These are phyloP conservation scores for Emydocephalus ijimae DNA, from an alignment of 2,113 vertebrate species.

Conservation along the genomic window DNA sequence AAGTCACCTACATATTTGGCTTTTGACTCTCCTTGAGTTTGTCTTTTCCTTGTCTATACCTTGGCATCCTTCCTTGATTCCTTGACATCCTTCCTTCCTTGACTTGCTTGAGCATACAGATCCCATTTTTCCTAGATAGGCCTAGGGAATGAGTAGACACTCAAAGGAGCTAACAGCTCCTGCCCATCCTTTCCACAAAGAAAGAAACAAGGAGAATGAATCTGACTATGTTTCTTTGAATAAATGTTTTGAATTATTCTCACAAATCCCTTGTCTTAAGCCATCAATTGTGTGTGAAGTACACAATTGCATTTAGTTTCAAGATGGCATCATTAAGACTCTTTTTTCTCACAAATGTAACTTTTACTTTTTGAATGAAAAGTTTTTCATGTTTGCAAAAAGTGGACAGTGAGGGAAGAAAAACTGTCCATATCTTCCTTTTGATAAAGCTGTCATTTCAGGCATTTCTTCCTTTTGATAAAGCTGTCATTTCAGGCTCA, in stretches of 20 bases:
- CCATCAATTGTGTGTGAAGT: not conserved
- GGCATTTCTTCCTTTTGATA: no score
- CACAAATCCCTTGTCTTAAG: not conserved
- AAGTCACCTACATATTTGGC: not conserved
- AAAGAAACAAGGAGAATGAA: not conserved
- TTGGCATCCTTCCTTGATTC: not conserved
- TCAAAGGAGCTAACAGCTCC: not conserved
- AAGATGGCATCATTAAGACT: slow-evolving; percentile 11
- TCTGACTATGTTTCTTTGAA: not conserved
- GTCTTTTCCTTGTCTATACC: not conserved
- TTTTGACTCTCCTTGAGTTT: not conserved
- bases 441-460: slow-evolving; percentile 33
- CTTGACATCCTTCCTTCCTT: not conserved
- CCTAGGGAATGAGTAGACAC: not conserved
- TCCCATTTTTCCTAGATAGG: not conserved
- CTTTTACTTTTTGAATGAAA: slow-evolving; percentile 46
- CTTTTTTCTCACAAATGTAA: slow-evolving; percentile 31
- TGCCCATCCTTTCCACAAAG: not conserved
- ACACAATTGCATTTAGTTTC: not conserved
- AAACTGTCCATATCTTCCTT: slow-evolving; percentile 32
- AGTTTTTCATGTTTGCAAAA: slow-evolving; percentile 25
- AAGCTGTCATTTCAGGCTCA: slow-evolving; percentile 32
- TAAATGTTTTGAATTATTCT: not conserved
- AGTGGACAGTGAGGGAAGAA: not conserved
- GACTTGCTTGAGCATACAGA: not conserved